Base-by-base conservation (phyloP, 2,888 invertebrate species). In the Endomychus coccineus region DNA sequence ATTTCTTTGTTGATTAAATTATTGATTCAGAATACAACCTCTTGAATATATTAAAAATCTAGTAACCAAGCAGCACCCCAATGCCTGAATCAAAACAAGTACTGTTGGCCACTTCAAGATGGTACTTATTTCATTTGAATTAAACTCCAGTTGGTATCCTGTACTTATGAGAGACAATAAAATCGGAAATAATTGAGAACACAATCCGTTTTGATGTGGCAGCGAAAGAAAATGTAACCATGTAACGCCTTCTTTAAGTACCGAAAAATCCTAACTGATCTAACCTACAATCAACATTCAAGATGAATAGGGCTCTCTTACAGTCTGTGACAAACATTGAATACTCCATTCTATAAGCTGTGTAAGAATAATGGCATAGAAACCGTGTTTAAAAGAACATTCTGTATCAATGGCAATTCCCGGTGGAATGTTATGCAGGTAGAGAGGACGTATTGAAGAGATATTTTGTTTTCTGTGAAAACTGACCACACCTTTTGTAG, bases 401-500 rank as follows among this genome's bases (percentile, higher is more conserved):
- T 60, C 59, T 54, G 56, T 58, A 59, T 62, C 62, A 64, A 62
- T 62, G 61, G 61, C 55, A 50, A 54, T 54, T 56, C 56, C 56
- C 55, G 50, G 49, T 51, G 60, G 63, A 62, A 62, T 64, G 60
- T 49, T 48, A 54, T 54, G 58, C 60, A 62, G 59, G 56, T 55
- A 55, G 52, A 50, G 32, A 41, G 35, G 47, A 43, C 34, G 42
- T 38, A 46, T 45, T 48, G 50, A 48, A 44, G 46, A 48, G 48
- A 51, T 51, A 59, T 61, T 63, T 63, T 63, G 62, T 62, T 62
- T 64, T 63, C 63, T 62, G 57, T 62, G 61, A 64, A 62, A 65
- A 64, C 61, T 65, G 65, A 65, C 65, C 65, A 65, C 65, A 64
- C 64, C 64, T 63, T 62, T 65, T 61, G 61, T 61, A 48, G 51